These are phyloP conservation scores for Mormyrops boulengeri DNA, from an alignment of 2,797 vertebrate species.

Conservation along the genomic window DNA sequence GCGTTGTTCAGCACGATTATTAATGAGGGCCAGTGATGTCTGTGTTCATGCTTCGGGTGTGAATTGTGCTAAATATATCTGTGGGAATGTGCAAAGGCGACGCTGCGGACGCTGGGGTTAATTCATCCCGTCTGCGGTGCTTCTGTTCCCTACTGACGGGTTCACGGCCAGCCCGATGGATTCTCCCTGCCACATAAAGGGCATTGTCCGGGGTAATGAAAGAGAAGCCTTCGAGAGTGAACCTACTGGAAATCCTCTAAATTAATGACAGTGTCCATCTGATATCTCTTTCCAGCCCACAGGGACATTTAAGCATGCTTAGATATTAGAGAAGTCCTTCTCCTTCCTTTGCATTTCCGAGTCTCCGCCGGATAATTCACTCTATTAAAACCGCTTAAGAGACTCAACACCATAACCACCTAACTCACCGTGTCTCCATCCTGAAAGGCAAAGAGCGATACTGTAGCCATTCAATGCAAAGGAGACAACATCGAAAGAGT, in stretches of 20 bases:
- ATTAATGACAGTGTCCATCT: neutral
- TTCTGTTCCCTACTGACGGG: neutral
- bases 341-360: neutral
- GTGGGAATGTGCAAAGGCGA: neutral
- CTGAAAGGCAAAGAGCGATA: neutral
- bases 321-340: neutral
- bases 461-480: neutral
- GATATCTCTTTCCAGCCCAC: neutral
- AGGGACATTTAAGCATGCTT: constrained; percentile 4
- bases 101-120: neutral
- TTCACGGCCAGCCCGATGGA: constrained; percentile 1
- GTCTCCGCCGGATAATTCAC: neutral
- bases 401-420: neutral
- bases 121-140: neutral
- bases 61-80: neutral
- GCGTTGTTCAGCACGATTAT: neutral
- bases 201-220: neutral
- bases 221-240: neutral
- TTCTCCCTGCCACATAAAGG: neutral
- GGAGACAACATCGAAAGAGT: neutral
- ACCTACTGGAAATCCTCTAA: constrained; percentile 1
- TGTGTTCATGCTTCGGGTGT: neutral
- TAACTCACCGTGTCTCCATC: neutral
- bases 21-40: neutral
- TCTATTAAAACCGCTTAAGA: neutral